These are phyloP conservation scores for Mystacornis crossleyi DNA, from an alignment of 2,113 vertebrate species.

Conservation along the genomic window DNA sequence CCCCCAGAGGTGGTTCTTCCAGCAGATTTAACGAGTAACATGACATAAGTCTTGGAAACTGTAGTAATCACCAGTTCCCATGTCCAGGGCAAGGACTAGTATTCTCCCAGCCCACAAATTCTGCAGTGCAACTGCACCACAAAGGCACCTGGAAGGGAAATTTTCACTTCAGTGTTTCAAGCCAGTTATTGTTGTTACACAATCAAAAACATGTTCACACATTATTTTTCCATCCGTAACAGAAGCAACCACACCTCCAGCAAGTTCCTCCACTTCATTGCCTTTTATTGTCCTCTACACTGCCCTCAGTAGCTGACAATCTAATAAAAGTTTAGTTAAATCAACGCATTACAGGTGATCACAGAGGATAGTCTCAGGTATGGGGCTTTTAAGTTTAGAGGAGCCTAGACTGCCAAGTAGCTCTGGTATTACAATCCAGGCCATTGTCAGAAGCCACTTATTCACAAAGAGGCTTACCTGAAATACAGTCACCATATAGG, in stretches of 20 bases:
- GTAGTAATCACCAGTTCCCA: slow-evolving; percentile 21
- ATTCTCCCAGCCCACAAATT: neutral
- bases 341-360: neutral
- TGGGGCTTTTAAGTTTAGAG: neutral
- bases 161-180: neutral
- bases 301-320: neutral
- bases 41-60: slow-evolving; percentile 28
- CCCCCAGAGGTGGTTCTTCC: neutral
- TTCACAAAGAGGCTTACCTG: neutral
- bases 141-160: slow-evolving; percentile 43
- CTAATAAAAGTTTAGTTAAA: neutral
- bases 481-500: neutral
- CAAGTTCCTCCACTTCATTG: neutral
- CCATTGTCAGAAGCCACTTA: neutral
- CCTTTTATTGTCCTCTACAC: neutral
- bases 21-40: neutral
- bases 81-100: neutral
- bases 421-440: neutral
- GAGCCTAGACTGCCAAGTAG: neutral
- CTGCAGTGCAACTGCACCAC: neutral
- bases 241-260: neutral
- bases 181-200: neutral
- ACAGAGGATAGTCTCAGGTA: neutral
- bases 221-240: neutral
- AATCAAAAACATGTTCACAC: slow-evolving; percentile 17